These are phyloP conservation scores for Istiophorus platypterus DNA, from an alignment of 2,113 vertebrate species.

Conservation along the genomic window DNA sequence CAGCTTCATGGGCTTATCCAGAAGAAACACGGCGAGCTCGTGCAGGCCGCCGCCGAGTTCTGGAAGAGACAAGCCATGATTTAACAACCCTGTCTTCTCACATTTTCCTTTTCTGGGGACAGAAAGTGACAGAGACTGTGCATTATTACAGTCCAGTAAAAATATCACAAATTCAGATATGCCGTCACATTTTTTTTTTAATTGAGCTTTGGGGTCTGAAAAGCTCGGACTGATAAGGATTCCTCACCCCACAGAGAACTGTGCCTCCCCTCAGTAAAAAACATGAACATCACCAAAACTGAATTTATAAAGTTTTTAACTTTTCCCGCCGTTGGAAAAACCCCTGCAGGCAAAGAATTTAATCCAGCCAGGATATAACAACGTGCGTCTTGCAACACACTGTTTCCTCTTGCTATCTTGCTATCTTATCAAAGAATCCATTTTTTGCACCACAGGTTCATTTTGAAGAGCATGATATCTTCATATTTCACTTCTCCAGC, in stretches of 20 bases:
- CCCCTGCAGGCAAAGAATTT: slow-evolving; percentile 5
- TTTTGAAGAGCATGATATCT: slow-evolving; percentile 42
- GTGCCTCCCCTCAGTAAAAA: background rate
- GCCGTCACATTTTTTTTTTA: background rate
- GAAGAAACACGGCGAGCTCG: background rate
- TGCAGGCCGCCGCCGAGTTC: background rate
- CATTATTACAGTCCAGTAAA: background rate
- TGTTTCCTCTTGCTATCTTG: slow-evolving; percentile 6
- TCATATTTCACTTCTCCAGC: slow-evolving; percentile 38
- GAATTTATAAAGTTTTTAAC: background rate
- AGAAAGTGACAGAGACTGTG: background rate
- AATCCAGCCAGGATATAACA: background rate
- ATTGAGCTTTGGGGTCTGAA: background rate
- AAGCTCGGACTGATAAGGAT: background rate
- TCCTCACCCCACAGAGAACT: background rate
- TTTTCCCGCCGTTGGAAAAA: background rate
- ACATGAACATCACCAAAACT: slow-evolving; percentile 5
- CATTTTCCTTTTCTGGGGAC: background rate
- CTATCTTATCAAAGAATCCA: slow-evolving; percentile 34
- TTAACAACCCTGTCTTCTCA: background rate
- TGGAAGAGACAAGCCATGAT: too few relatives aligned
- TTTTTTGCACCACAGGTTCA: slow-evolving; percentile 40
- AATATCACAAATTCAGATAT: background rate
- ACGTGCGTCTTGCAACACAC: slow-evolving; percentile 10
- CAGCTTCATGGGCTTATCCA: background rate